Conservation (phyloP, 2,797 vertebrate species). For the Dipus sagitta region DNA sequence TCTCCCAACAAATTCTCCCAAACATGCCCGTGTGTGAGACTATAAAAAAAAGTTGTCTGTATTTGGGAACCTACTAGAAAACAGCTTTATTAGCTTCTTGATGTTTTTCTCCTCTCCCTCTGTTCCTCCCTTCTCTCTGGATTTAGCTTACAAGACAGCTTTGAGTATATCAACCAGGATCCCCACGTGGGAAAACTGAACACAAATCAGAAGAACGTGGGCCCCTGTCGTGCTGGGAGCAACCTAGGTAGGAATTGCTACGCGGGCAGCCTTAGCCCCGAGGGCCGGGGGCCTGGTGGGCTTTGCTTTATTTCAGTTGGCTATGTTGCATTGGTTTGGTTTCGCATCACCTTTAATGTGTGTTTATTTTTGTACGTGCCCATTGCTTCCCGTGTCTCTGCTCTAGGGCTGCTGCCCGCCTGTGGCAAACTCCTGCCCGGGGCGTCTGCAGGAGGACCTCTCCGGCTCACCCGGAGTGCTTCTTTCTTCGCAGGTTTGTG, state of each 20-base stretch:
- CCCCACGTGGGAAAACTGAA: conserved; percentile 85
- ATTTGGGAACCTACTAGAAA: conserved; percentile 5
- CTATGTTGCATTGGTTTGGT: background rate
- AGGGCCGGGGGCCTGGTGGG: background rate
- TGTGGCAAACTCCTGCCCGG: conserved; percentile 88
- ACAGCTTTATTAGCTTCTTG: conserved; percentile 11
- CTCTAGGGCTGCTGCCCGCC: conserved; percentile 89
- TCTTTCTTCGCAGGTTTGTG: conserved; percentile 95
- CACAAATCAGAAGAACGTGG: conserved; percentile 87
- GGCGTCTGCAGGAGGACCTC: conserved; percentile 88
- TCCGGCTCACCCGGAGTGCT: conserved; percentile 91
- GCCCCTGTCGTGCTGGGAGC: conserved; percentile 87
- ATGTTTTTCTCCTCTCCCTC: conserved; percentile 8
- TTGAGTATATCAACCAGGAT: conserved; percentile 92
- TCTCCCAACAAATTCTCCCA: background rate
- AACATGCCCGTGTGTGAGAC: background rate
- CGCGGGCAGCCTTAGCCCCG: background rate
- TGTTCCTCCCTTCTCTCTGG: background rate
- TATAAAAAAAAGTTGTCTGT: background rate
- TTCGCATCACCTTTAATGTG: conserved; percentile 59
- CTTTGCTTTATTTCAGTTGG: conserved; percentile 68
- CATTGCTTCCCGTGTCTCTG: conserved; percentile 75
- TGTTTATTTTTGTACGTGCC: conserved; percentile 72
- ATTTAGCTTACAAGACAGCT: conserved; percentile 93
- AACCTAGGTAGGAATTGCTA: conserved; percentile 89